Base-by-base conservation (phyloP, 2,888 invertebrate genomes). In the Achlya flavicornis region DNA sequence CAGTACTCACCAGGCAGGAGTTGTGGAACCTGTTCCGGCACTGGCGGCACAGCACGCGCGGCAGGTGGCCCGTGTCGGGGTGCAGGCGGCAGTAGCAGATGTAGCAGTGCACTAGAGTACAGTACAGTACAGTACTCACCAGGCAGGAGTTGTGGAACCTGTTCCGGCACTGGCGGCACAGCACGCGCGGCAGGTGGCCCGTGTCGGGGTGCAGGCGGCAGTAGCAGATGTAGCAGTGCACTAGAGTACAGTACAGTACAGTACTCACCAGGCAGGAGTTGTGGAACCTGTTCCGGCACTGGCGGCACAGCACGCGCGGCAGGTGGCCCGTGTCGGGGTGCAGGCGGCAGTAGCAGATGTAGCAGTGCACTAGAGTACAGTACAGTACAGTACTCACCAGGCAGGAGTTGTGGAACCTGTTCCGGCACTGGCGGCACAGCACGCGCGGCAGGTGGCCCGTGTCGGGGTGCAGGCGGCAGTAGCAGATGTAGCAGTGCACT, bases 401-500 rank as follows among this genome's bases (percentile, higher is more conserved):
- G 89, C 99, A 99, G 12, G 96, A 95, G 12, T 96, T 96, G 93
- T 99, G 99, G 93, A 98, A 99, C 88, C 97, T 97, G 94, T 99
- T 99, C 83, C 96, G 96, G 94, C 99, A 99, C 35, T 97, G 98
- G 80, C 95, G 96, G 91, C 99, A 99, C 6, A 95, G 95, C 63
- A 97, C 93, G 89, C 96, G 96, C 26, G 99, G 99, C 86, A 99
- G 94, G 81, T 97, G 96, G 79, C 97, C 97, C 62, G 96, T 97
- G 80, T 95, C 95, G 79, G 96, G 96, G 89, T 97, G 98, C 80
- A 97, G 96, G 81, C 97, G 97, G 78, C 97, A 97, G 94, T 97
- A 99, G 88, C 99, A 99, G 84, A 99, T 98, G 92, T 97, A 98
- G 93, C 99, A 99, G 86, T 98, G 98, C 84, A n/a, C n/a, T n/a